Percentiles rank a stretch among this genome's conserved stretches.
phyloP scores from a whole-genome alignment of 2,113 vertebrate species.

The Camelus bactrianus region DNA sequence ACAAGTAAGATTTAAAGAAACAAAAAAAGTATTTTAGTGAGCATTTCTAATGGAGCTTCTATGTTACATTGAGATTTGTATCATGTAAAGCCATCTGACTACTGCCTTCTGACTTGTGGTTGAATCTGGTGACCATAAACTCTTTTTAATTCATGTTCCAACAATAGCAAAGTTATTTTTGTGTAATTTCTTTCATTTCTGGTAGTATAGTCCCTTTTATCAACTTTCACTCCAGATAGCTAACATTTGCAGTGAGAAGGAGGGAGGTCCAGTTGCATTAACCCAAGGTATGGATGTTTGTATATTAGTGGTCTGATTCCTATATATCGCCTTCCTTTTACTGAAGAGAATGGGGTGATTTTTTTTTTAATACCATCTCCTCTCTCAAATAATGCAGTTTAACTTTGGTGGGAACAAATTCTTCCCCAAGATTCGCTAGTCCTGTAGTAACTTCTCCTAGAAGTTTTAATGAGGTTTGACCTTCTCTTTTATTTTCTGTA shows the following conservation, averaged over 20 bases:
- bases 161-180: neutral
- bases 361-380: neutral
- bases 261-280: neutral
- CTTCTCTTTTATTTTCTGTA: constrained; percentile 81
- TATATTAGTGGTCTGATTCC: neutral
- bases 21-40: neutral
- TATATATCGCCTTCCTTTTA: neutral
- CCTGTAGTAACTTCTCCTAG: constrained; percentile 39
- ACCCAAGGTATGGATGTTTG: neutral
- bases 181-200: neutral
- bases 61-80: neutral
- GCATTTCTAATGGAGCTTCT: neutral
- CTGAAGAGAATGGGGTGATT: neutral
- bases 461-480: constrained; percentile 78
- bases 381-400: neutral
- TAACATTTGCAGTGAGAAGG: rapidly evolving
- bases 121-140: neutral
- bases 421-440: constrained; percentile 51
- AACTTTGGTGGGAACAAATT: neutral
- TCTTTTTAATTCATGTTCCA: neutral
- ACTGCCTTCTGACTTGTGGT: neutral
- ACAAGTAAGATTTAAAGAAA: neutral
- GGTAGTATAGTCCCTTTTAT: neutral
- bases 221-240: neutral
- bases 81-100: neutral